Evolutionary conservation across 2,888 invertebrate genomes (phyloP).

Genomic region (Meghimatium bilineatum): DNA sequence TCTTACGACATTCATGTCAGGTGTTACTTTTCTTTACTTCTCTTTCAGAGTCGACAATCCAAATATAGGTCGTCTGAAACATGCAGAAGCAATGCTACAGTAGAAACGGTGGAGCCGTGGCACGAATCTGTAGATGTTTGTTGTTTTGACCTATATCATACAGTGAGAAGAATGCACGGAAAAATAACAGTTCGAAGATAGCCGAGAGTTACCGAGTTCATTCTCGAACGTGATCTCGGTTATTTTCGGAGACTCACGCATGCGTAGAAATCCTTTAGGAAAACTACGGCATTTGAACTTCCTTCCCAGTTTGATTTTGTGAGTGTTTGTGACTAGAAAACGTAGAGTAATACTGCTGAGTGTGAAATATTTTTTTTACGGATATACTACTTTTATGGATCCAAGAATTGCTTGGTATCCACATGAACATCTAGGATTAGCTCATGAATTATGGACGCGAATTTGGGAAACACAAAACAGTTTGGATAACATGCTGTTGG

Average conservation of each 20-base stretch:
- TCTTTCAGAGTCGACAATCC: too few relatives aligned
- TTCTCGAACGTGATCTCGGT: neutral
- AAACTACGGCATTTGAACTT: constrained; percentile 48
- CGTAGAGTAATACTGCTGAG: constrained; percentile 50
- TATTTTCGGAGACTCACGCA: constrained; percentile 26
- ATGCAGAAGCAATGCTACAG: too few relatives aligned
- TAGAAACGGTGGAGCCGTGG: too few relatives aligned
- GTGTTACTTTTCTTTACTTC: too few relatives aligned
- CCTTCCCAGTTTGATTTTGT: constrained; percentile 44
- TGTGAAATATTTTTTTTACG: constrained; percentile 25
- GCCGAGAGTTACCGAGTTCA: neutral
- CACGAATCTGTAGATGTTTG: too few relatives aligned
- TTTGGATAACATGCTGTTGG: constrained; percentile 80
- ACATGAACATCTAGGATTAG: constrained; percentile 98
- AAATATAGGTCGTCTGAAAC: too few relatives aligned
- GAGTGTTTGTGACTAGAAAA: constrained; percentile 42
- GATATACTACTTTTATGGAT: constrained; percentile 83
- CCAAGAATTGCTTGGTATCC: constrained; percentile 91
- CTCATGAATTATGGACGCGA: constrained; percentile 95
- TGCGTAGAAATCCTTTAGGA: constrained; percentile 41
- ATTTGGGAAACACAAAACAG: constrained; percentile 82
- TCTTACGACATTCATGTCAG: too few relatives aligned
- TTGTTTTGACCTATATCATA: too few relatives aligned
- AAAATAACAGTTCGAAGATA: neutral
- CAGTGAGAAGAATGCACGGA: neutral